phyloP scores from a whole-genome alignment of 2,888 invertebrate genomes.

The Drosophila bunnanda region DNA sequence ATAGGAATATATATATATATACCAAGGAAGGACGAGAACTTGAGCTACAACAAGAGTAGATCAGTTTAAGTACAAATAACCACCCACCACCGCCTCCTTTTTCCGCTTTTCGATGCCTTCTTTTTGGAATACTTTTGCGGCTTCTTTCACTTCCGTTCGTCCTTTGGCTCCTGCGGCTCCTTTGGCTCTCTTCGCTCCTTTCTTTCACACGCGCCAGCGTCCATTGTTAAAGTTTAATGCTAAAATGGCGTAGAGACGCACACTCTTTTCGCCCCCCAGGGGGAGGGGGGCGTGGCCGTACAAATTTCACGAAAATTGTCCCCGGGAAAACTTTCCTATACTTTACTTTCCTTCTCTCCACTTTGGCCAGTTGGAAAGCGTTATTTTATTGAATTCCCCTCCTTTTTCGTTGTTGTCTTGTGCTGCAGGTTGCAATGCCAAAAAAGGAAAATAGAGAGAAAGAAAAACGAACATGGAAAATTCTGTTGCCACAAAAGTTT shows the following conservation, averaged over 20 bases:
- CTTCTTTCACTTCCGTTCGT: constrained; percentile 39
- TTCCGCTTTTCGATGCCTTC: constrained; percentile 14
- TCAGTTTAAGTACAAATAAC: constrained; percentile 75
- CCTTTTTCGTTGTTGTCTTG: constrained; percentile 1
- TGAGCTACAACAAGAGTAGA: constrained; percentile 65
- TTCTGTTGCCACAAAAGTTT: constrained; percentile 73
- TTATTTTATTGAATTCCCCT: constrained; percentile 77
- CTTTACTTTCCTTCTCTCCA: constrained; percentile 50
- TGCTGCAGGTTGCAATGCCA: constrained; percentile 19
- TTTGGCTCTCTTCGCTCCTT: constrained; percentile 14
- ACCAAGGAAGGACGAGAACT: constrained; percentile 30
- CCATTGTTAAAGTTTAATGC: constrained; percentile 69
- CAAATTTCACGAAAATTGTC: constrained; percentile 72
- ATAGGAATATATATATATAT: background rate
- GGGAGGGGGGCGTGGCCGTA: constrained; percentile 56
- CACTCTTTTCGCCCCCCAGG: background rate
- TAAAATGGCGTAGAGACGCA: constrained; percentile 19
- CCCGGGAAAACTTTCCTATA: constrained; percentile 49
- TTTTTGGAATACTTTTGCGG: constrained; percentile 61
- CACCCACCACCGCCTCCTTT: constrained; percentile 13
- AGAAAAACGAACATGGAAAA: constrained; percentile 32
- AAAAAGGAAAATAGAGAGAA: constrained; percentile 10
- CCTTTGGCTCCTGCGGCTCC: constrained; percentile 8
- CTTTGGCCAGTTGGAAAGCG: constrained; percentile 66
- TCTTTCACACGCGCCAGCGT: constrained; percentile 55